Percentiles rank a stretch among this genome's conserved stretches.
Conservation (phyloP, 2,888 invertebrate genomes). For the Phortica magna region DNA sequence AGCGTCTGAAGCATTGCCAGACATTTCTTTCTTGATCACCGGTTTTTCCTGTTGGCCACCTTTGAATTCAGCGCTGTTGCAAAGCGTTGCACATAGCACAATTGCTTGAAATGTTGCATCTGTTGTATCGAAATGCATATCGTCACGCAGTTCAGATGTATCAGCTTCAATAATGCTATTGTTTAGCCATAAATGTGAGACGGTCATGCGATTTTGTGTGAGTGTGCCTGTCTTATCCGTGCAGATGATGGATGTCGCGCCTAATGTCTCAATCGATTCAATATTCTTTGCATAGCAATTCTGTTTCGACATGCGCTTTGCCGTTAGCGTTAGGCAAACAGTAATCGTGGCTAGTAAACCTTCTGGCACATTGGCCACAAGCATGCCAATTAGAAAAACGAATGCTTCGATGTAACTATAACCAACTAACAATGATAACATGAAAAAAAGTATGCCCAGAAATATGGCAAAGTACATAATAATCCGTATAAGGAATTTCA, state of each 20-base stretch:
- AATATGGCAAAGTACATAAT: constrained; percentile 97
- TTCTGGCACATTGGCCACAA: constrained; percentile 99
- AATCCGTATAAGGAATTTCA: constrained; percentile 98
- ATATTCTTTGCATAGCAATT: constrained; percentile 99
- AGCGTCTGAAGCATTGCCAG: constrained; percentile 95
- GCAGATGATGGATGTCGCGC: constrained; percentile 98
- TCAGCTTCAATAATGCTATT: constrained; percentile 98
- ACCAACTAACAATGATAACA: constrained; percentile 97
- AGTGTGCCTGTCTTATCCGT: constrained; percentile 99
- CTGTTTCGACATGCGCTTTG: constrained; percentile 99
- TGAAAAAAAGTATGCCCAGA: constrained; percentile 96
- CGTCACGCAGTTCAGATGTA: constrained; percentile 92
- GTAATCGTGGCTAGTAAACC: constrained; percentile 98
- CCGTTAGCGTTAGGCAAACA: constrained; percentile 97
- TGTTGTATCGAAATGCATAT: constrained; percentile 57
- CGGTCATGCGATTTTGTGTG: constrained; percentile 99
- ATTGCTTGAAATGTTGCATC: constrained; percentile 90
- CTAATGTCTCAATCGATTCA: constrained; percentile 98
- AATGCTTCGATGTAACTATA: constrained; percentile 99
- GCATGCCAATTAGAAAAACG: constrained; percentile 98
- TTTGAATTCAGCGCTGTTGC: constrained; percentile 99
- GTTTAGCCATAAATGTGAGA: constrained; percentile 99
- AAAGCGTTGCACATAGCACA: constrained; percentile 95
- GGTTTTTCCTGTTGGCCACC: constrained; percentile 93
- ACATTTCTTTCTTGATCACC: constrained; percentile 94